Evolutionary conservation across 2,797 vertebrate species (phyloP).

Genomic region (Dendrocincla tyrannina): DNA sequence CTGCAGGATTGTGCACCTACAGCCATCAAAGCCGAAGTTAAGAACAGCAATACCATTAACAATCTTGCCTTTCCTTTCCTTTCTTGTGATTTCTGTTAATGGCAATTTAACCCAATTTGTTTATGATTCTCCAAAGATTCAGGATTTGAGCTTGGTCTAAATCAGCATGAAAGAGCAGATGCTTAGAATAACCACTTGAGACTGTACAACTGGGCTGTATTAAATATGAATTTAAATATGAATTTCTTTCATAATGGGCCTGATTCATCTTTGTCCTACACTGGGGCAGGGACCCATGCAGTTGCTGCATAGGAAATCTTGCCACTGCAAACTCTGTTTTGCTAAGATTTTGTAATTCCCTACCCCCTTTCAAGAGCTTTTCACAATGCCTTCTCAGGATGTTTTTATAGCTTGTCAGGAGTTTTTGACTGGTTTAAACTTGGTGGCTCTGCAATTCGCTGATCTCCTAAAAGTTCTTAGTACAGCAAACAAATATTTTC

Average conservation of each 20-base stretch:
- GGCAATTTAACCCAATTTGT: constrained; percentile 55
- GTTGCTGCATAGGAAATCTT: background rate
- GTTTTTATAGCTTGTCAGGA: background rate
- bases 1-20: background rate
- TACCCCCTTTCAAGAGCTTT: background rate
- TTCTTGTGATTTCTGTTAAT: constrained; percentile 34
- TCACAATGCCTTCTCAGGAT: background rate
- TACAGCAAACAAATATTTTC: background rate
- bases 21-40: background rate
- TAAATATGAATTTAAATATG: constrained; percentile 27
- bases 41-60: background rate
- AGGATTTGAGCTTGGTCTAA: constrained; percentile 30
- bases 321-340: background rate
- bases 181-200: constrained; percentile 48
- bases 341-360: background rate
- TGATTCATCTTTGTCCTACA: constrained; percentile 24
- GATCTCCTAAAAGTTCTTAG: background rate
- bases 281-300: background rate
- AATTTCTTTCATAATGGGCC: constrained; percentile 35
- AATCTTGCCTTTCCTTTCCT: background rate
- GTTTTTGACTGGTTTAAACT: background rate
- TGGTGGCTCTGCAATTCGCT: background rate
- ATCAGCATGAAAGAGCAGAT: constrained; percentile 58
- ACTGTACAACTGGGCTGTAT: constrained; percentile 31
- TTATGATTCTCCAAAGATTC: constrained; percentile 52